Percentiles rank a stretch among this genome's conserved stretches.
Conservation (phyloP, 2,113 vertebrate genomes). For the Excalfactoria chinensis region DNA sequence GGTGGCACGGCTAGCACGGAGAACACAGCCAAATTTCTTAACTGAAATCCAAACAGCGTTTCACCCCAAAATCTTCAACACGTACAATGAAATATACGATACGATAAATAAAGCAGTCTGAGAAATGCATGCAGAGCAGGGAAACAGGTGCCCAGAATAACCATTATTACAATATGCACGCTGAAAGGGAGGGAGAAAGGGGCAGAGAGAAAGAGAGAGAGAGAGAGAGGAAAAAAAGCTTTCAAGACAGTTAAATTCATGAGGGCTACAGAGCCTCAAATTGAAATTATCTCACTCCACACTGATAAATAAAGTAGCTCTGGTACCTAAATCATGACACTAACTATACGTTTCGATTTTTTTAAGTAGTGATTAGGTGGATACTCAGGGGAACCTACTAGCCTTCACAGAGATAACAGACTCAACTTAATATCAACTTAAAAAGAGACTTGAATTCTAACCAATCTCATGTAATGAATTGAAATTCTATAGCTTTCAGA, state of each 20-base stretch:
- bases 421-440: slow-evolving; percentile 93
- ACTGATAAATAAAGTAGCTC: slow-evolving; percentile 86
- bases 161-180: slow-evolving; percentile 65
- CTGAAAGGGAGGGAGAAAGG: background rate
- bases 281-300: slow-evolving; percentile 86
- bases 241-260: slow-evolving; percentile 83
- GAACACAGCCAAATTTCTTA: slow-evolving; percentile 52
- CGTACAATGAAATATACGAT: background rate
- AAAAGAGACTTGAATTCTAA: slow-evolving; percentile 92
- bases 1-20: slow-evolving; percentile 45
- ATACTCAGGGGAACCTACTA: slow-evolving; percentile 87
- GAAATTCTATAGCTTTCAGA: slow-evolving; percentile 91
- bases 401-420: slow-evolving; percentile 89
- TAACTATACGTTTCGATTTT: slow-evolving; percentile 89
- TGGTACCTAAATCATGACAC: slow-evolving; percentile 88
- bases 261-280: slow-evolving; percentile 83
- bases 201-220: background rate
- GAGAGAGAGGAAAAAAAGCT: slow-evolving; percentile 56
- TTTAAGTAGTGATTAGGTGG: slow-evolving; percentile 91
- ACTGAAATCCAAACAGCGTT: slow-evolving; percentile 8
- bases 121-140: slow-evolving; percentile 29
- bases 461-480: slow-evolving; percentile 93
- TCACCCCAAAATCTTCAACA: slow-evolving; percentile 44
- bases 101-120: slow-evolving; percentile 25
- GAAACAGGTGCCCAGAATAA: slow-evolving; percentile 66